These are phyloP conservation scores for Hemibagrus wyckioides DNA, from an alignment of 2,113 vertebrate genomes.

Conservation along the genomic window DNA sequence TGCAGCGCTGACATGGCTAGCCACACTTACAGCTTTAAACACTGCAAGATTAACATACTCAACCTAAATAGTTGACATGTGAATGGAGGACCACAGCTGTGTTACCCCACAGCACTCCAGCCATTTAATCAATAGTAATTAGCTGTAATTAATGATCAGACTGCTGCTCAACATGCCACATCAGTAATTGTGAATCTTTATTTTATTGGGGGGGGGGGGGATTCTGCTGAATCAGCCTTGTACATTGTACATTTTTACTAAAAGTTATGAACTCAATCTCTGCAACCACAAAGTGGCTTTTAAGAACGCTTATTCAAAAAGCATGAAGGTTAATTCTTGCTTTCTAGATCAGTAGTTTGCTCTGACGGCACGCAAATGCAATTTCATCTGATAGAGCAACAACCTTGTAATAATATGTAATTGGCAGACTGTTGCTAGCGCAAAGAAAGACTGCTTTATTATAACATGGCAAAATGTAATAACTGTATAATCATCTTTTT, in stretches of 20 bases:
- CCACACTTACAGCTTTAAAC: slow-evolving; percentile 54
- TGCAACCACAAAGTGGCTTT: slow-evolving; percentile 26
- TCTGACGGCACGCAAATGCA: slow-evolving; percentile 16
- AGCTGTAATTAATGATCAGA: slow-evolving; percentile 70
- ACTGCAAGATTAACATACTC: slow-evolving; percentile 51
- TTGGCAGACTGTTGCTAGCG: not conserved
- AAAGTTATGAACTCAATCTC: slow-evolving; percentile 9
- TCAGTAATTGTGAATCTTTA: slow-evolving; percentile 53
- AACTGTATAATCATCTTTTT: not conserved
- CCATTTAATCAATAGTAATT: slow-evolving; percentile 73
- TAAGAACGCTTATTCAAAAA: slow-evolving; percentile 17
- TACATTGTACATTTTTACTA: slow-evolving; percentile 2
- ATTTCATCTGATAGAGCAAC: slow-evolving; percentile 18
- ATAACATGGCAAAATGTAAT: slow-evolving; percentile 15
- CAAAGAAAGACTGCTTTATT: not conserved
- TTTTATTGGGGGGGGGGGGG: not conserved
- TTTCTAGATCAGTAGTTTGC: slow-evolving; percentile 46
- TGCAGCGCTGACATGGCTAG: slow-evolving; percentile 49
- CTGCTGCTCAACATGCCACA: slow-evolving; percentile 53
- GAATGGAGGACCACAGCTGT: slow-evolving; percentile 43
- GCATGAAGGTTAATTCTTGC: slow-evolving; percentile 36
- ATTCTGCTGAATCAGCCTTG: slow-evolving; percentile 37
- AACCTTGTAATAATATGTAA: slow-evolving; percentile 36
- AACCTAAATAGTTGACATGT: slow-evolving; percentile 51
- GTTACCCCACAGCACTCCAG: slow-evolving; percentile 37